A percentile compares a stretch with the other conserved stretches of the same genome.
These are phyloP conservation scores for Epinotia ramella DNA, from an alignment of 2,888 invertebrate genomes.

Conservation along the genomic window DNA sequence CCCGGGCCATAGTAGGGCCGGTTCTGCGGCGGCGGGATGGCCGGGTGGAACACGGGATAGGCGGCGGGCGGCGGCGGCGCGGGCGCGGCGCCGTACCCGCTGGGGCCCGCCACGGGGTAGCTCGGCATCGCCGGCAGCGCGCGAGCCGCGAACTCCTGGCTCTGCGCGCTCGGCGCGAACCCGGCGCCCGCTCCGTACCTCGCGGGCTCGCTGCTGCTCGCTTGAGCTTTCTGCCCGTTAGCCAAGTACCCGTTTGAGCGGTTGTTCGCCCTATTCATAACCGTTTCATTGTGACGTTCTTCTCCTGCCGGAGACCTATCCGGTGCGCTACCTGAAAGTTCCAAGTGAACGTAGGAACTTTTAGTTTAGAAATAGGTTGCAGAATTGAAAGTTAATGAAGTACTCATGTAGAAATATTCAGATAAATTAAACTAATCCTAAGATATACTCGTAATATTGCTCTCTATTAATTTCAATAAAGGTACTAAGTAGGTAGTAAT, in stretches of 20 bases:
- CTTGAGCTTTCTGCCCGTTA: conserved; percentile 25
- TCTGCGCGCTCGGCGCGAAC: neutral
- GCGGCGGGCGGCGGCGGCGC: conserved; percentile 32
- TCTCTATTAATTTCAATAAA: too few relatives aligned
- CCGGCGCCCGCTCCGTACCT: conserved; percentile 20
- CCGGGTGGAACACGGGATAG: conserved; percentile 50
- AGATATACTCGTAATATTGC: too few relatives aligned
- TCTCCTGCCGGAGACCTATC: conserved; percentile 3
- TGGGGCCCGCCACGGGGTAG: conserved; percentile 32
- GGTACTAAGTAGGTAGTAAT: too few relatives aligned
- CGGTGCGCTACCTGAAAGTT: conserved; percentile 10
- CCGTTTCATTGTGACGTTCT: neutral
- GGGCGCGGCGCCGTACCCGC: conserved; percentile 25
- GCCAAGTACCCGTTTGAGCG: neutral
- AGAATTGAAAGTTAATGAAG: too few relatives aligned
- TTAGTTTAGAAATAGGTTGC: too few relatives aligned
- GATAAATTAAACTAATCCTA: too few relatives aligned
- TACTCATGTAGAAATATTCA: too few relatives aligned
- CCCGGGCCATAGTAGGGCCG: conserved; percentile 49
- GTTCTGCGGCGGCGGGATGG: conserved; percentile 51
- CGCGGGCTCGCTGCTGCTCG: neutral
- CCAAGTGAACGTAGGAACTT: neutral
- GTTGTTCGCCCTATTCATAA: neutral
- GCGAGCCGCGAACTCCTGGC: conserved; percentile 15
- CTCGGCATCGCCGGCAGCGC: conserved; percentile 8